Evolutionary conservation across 1,140 invertebrate species (phyloP).

Genomic region (Pogonomyrmex barbatus): DNA sequence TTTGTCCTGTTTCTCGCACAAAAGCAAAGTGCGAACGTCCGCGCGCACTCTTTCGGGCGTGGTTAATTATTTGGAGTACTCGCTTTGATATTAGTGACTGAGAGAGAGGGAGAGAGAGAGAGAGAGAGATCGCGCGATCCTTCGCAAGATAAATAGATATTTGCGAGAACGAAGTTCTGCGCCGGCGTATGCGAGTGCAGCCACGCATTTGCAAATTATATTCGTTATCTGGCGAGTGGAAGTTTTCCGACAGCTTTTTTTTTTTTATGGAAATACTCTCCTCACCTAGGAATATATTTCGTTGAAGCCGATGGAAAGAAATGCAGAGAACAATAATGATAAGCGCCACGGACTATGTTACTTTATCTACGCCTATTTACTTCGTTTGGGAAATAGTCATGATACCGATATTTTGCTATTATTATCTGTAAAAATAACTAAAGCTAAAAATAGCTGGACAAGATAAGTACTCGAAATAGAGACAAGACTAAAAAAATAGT

Average conservation of each 20-base stretch:
- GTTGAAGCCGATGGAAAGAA: conserved; percentile 8
- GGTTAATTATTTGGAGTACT: conserved; percentile 74
- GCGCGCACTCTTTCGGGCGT: conserved; percentile 44
- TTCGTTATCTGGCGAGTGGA: conserved; percentile 21
- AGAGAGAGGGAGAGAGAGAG: background rate
- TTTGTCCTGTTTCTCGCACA: conserved; percentile 54
- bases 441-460: background rate
- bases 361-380: conserved; percentile 44
- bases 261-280: conserved; percentile 20
- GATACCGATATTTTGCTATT: conserved; percentile 20
- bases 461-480: conserved; percentile 17
- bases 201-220: conserved; percentile 42
- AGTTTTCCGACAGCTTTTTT: background rate
- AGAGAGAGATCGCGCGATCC: background rate
- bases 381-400: conserved; percentile 22
- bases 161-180: conserved; percentile 9
- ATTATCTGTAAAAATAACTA: background rate
- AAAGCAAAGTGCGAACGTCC: conserved; percentile 52
- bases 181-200: background rate
- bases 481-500: background rate
- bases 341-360: background rate
- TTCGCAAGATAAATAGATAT: conserved; percentile 27
- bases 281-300: conserved; percentile 18
- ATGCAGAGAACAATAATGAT: conserved; percentile 11
- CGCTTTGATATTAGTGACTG: conserved; percentile 61